These are phyloP conservation scores for Pemphigus obesinymphae DNA, from an alignment of 1,140 invertebrate genomes.

Conservation along the genomic window DNA sequence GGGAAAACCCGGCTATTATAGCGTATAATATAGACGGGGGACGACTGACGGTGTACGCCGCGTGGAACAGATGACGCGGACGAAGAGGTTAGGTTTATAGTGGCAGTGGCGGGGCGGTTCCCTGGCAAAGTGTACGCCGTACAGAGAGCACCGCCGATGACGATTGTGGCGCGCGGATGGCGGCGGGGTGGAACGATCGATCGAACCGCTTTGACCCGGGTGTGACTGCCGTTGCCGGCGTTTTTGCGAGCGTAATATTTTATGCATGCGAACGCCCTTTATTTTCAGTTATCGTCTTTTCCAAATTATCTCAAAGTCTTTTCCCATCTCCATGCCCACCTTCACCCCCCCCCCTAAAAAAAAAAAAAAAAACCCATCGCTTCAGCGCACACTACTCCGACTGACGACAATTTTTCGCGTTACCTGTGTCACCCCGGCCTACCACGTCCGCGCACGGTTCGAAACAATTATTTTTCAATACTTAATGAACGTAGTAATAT, in stretches of 20 bases:
- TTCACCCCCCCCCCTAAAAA: too few species aligned
- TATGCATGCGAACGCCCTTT: conserved; percentile 29
- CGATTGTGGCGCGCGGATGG: background rate
- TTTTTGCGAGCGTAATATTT: conserved; percentile 28
- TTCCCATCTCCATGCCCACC: background rate
- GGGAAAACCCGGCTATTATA: too few species aligned
- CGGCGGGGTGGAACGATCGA: background rate
- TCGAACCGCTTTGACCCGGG: conserved; percentile 24
- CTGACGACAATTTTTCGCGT: too few species aligned
- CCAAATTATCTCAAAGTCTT: background rate
- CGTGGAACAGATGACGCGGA: background rate
- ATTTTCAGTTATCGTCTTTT: conserved; percentile 9
- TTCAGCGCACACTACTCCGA: too few species aligned
- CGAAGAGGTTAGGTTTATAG: background rate
- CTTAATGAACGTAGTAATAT: too few species aligned
- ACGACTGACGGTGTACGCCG: background rate
- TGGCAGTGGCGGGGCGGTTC: background rate
- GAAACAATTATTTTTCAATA: background rate
- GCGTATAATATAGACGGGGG: too few species aligned
- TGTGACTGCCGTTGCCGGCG: conserved; percentile 5
- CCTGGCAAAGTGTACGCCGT: background rate
- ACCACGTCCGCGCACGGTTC: background rate
- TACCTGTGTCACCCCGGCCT: too few species aligned
- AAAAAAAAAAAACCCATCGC: too few species aligned
- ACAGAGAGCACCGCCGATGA: background rate